These are phyloP conservation scores for Merluccius polli DNA, from an alignment of 2,797 vertebrate genomes.

Conservation along the genomic window DNA sequence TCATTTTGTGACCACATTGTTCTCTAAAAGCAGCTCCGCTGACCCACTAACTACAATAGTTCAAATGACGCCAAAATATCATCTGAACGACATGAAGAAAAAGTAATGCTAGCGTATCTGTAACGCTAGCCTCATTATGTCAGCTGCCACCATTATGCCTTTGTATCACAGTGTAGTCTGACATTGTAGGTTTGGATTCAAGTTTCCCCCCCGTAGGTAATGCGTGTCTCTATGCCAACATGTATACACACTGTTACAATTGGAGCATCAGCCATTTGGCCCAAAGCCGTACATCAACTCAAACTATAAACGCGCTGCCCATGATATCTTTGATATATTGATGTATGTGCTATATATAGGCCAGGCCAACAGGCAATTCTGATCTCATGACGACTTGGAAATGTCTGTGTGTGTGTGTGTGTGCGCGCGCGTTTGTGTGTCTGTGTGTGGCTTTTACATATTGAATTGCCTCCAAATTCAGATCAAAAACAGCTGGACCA, in stretches of 20 bases:
- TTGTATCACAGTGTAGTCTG: not conserved
- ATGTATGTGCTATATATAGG: not conserved
- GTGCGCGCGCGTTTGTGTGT: not conserved
- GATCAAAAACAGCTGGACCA: conserved; percentile 1
- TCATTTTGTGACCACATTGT: not conserved
- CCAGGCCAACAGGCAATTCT: not conserved
- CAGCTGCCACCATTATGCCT: no score
- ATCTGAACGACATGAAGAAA: no score
- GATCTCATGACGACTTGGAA: not conserved
- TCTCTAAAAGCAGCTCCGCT: no score
- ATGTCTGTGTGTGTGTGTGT: not conserved
- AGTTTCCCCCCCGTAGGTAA: not conserved
- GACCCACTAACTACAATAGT: no score
- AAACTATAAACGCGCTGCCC: not conserved
- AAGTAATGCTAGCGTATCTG: no score
- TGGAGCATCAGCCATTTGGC: no score
- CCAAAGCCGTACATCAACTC: not conserved
- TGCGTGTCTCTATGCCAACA: not conserved
- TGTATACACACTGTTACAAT: not conserved
- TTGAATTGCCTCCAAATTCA: not conserved
- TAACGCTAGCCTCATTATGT: no score
- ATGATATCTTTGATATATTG: not conserved
- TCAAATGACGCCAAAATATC: no score
- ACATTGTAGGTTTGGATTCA: not conserved
- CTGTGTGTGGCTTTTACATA: not conserved